Evolutionary conservation across 2,113 vertebrate genomes (phyloP).

Genomic region (Epinephelus lanceolatus): DNA sequence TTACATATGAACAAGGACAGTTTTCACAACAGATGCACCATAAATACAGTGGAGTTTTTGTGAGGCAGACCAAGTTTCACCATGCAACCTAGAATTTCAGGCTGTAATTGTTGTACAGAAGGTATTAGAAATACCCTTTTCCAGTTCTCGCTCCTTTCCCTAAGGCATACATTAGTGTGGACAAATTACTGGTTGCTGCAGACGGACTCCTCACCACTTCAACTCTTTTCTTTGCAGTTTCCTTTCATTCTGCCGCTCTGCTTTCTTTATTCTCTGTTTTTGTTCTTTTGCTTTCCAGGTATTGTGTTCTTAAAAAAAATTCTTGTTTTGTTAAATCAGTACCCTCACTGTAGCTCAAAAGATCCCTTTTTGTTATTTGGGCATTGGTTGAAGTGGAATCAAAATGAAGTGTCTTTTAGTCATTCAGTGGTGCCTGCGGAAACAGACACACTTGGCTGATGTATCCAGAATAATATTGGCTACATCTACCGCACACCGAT

Average conservation of each 20-base stretch:
- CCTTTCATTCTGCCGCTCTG: conserved; percentile 37
- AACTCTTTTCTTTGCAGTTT: conserved; percentile 68
- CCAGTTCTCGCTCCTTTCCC: conserved; percentile 28
- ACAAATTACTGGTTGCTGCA: conserved; percentile 59
- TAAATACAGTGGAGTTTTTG: conserved; percentile 4
- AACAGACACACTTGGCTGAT: background rate
- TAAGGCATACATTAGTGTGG: conserved; percentile 18
- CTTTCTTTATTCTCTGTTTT: conserved; percentile 50
- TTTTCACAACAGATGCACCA: conserved; percentile 5
- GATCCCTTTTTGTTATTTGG: conserved; percentile 24
- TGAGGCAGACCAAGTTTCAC: conserved; percentile 9
- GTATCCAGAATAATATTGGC: background rate
- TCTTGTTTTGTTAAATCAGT: conserved; percentile 20
- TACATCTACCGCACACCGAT: background rate
- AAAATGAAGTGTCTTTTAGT: background rate
- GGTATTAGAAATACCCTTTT: conserved; percentile 27
- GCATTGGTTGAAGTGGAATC: conserved; percentile 1
- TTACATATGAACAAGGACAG: background rate
- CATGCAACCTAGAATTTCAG: background rate
- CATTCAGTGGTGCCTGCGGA: background rate
- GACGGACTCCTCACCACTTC: conserved; percentile 82
- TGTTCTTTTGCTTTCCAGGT: conserved; percentile 54
- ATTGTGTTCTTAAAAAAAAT: conserved; percentile 8
- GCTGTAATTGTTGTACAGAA: conserved; percentile 27
- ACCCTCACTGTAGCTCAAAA: conserved; percentile 35